These are phyloP conservation scores for Pachyrhynchus sulphureomaculatus DNA, from an alignment of 1,140 invertebrate genomes.

Conservation along the genomic window DNA sequence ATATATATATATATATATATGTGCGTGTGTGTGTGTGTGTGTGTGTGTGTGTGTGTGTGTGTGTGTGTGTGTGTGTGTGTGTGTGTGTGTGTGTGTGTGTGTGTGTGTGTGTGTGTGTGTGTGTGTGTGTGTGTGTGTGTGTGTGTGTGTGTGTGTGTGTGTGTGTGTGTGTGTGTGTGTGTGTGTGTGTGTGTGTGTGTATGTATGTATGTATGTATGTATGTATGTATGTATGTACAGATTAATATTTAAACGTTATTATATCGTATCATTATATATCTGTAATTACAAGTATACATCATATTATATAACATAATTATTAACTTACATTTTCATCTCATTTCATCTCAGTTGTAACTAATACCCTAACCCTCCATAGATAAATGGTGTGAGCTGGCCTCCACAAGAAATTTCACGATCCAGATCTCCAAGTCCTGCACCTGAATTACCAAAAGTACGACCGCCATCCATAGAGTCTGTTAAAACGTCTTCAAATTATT, in stretches of 20 bases:
- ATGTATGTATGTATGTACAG: not conserved
- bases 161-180: too few species aligned
- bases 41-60: too few species aligned
- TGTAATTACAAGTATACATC: too few species aligned
- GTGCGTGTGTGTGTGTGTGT: too few species aligned
- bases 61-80: too few species aligned
- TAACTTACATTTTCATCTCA: slow-evolving; percentile 5
- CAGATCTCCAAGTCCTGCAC: slow-evolving; percentile 12
- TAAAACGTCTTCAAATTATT: not conserved
- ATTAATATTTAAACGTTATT: not conserved
- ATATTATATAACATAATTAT: not conserved
- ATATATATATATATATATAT: too few species aligned
- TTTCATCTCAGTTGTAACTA: slow-evolving; percentile 15
- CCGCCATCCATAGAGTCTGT: not conserved
- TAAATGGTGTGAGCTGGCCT: slow-evolving; percentile 9
- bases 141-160: too few species aligned
- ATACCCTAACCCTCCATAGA: slow-evolving; percentile 25
- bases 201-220: not conserved
- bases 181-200: too few species aligned
- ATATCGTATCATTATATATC: not conserved
- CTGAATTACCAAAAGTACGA: not conserved
- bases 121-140: too few species aligned
- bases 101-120: too few species aligned
- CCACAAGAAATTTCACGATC: slow-evolving; percentile 8
- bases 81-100: too few species aligned